These are phyloP conservation scores for Spea bombifrons DNA, from an alignment of 2,113 vertebrate species.

Conservation along the genomic window DNA sequence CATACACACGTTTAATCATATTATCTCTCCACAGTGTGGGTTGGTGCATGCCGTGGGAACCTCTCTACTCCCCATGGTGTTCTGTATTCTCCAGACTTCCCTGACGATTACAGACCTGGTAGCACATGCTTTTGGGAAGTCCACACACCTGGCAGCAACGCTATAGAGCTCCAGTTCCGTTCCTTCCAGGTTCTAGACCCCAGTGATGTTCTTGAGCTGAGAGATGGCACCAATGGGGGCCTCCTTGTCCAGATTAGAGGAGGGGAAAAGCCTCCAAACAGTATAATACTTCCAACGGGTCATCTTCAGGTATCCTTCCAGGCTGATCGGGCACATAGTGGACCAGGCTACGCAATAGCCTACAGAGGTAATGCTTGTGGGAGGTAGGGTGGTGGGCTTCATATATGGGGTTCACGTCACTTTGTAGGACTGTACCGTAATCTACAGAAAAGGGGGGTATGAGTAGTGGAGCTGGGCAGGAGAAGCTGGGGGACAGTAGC, in stretches of 20 bases:
- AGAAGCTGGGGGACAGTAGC: background rate
- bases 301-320: slow-evolving; percentile 55
- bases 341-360: slow-evolving; percentile 59
- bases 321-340: slow-evolving; percentile 56
- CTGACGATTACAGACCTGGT: slow-evolving; percentile 62
- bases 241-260: slow-evolving; percentile 58
- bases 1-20: background rate
- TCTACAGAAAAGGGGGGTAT: too few relatives aligned
- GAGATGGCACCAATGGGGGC: slow-evolving; percentile 52
- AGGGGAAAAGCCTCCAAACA: slow-evolving; percentile 47
- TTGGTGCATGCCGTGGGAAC: slow-evolving; percentile 63
- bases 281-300: slow-evolving; percentile 47
- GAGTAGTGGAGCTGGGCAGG: background rate
- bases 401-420: too few relatives aligned
- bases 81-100: slow-evolving; percentile 65
- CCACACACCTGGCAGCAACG: slow-evolving; percentile 34
- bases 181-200: slow-evolving; percentile 58
- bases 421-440: too few relatives aligned
- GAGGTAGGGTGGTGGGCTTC: too few relatives aligned
- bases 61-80: slow-evolving; percentile 56
- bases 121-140: slow-evolving; percentile 61
- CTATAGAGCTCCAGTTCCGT: slow-evolving; percentile 59
- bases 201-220: slow-evolving; percentile 57
- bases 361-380: slow-evolving; percentile 54
- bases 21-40: slow-evolving; percentile 53